Evolutionary conservation across 2,113 vertebrate genomes (phyloP).

Genomic region (Etheostoma spectabile): DNA sequence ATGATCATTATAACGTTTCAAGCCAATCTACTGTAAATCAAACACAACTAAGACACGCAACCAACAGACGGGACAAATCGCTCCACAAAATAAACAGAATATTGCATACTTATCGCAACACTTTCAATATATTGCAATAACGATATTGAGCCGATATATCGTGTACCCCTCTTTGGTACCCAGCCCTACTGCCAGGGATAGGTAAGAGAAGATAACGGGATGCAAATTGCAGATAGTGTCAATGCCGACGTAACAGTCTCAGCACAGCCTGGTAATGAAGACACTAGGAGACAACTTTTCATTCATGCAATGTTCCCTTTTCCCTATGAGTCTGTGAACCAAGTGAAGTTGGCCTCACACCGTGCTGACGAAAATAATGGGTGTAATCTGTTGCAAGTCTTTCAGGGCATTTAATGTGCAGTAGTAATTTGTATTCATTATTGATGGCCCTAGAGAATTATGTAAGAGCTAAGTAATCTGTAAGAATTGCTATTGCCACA

Average conservation of each 20-base stretch:
- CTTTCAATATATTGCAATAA: too few relatives aligned
- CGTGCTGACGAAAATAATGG: neutral
- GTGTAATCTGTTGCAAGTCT: neutral
- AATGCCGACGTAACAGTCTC: neutral
- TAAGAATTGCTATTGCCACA: constrained; percentile 19
- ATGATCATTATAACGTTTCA: too few relatives aligned
- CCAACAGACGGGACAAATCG: too few relatives aligned
- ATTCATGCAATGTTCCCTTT: constrained; percentile 1
- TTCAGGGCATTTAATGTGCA: constrained; percentile 1
- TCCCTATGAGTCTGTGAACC: neutral
- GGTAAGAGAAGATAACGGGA: neutral
- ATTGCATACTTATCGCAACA: too few relatives aligned
- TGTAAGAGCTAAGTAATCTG: neutral
- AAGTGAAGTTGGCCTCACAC: neutral
- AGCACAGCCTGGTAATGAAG: constrained; percentile 4
- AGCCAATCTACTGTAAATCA: too few relatives aligned
- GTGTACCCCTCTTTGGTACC: too few relatives aligned
- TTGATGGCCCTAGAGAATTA: constrained; percentile 12
- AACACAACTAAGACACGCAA: too few relatives aligned
- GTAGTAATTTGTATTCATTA: constrained; percentile 4
- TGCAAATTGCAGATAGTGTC: neutral
- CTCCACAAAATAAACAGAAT: too few relatives aligned
- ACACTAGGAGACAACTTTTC: neutral
- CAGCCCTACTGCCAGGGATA: neutral
- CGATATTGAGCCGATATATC: too few relatives aligned